A percentile compares a stretch with the other conserved stretches of the same genome.
These are phyloP conservation scores for Zeuzera pyrina DNA, from an alignment of 2,888 invertebrate species.

Conservation along the genomic window DNA sequence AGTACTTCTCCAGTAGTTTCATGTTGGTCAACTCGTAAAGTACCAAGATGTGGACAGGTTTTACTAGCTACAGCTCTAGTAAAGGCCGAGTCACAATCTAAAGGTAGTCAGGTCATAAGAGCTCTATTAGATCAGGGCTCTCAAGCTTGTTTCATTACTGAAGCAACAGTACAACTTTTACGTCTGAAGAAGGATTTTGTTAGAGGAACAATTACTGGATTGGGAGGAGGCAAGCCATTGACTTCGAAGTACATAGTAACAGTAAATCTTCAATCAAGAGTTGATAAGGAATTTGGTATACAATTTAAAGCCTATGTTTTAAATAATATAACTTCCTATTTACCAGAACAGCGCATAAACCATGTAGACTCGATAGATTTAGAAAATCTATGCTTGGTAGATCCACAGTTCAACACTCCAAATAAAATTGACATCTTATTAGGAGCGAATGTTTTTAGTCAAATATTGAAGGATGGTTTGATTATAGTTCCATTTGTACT, in stretches of 20 bases:
- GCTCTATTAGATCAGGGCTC: constrained; percentile 22
- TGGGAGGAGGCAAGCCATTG: constrained; percentile 8
- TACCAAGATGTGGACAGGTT: constrained; percentile 9
- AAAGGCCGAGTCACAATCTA: constrained; percentile 12
- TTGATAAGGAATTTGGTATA: constrained; percentile 7
- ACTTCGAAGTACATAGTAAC: constrained; percentile 10
- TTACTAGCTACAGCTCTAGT: constrained; percentile 21
- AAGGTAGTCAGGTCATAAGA: constrained; percentile 8
- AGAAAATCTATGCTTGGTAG: constrained; percentile 4
- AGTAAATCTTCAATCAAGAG: constrained; percentile 12
- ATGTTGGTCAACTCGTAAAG: not conserved
- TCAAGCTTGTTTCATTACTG: constrained; percentile 21
- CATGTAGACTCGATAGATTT: constrained; percentile 5
- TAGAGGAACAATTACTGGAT: constrained; percentile 11
- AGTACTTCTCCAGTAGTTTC: not conserved
- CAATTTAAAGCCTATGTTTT: constrained; percentile 14
- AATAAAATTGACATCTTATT: constrained; percentile 9
- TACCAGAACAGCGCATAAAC: constrained; percentile 7
- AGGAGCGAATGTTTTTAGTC: constrained; percentile 8
- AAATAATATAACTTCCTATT: constrained; percentile 8
- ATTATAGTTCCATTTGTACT: constrained; percentile 7
- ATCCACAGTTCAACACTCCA: constrained; percentile 8
- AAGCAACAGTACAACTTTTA: constrained; percentile 16
- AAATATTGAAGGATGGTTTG: constrained; percentile 6
- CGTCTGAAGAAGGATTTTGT: constrained; percentile 14